phyloP scores from a whole-genome alignment of 2,113 vertebrate genomes.

The Gasterosteus nipponicus region DNA sequence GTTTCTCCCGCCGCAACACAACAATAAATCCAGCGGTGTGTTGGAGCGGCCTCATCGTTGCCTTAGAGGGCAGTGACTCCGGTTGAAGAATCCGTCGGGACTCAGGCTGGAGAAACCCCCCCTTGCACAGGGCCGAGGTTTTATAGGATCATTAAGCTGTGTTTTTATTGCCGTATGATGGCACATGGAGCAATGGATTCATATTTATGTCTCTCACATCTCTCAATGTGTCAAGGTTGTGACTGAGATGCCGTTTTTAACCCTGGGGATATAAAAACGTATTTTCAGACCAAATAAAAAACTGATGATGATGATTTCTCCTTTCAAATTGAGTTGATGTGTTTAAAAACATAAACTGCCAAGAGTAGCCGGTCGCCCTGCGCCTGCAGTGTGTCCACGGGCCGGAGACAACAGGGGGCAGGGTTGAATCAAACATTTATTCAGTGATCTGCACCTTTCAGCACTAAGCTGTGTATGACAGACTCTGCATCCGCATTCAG shows the following conservation, averaged over 20 bases:
- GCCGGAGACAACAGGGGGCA: constrained; percentile 55
- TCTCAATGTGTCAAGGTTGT: background rate
- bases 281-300: constrained; percentile 5
- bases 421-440: constrained; percentile 63
- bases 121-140: background rate
- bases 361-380: too few relatives aligned
- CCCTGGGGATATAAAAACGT: background rate
- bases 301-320: background rate
- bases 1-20: constrained; percentile 39
- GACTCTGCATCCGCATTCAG: constrained; percentile 41
- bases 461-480: constrained; percentile 51
- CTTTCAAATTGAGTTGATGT: background rate
- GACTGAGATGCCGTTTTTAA: background rate
- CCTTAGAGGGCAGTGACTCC: constrained; percentile 55
- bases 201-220: constrained; percentile 13
- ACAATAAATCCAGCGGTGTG: constrained; percentile 44
- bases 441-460: constrained; percentile 38
- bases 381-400: constrained; percentile 33
- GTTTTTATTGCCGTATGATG: constrained; percentile 10
- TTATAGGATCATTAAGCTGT: constrained; percentile 11
- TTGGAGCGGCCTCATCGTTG: constrained; percentile 12
- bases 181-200: background rate
- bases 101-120: background rate
- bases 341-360: background rate
- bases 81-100: constrained; percentile 7